Conservation (phyloP, 2,888 invertebrate genomes). For the Pheosia gnoma region DNA sequence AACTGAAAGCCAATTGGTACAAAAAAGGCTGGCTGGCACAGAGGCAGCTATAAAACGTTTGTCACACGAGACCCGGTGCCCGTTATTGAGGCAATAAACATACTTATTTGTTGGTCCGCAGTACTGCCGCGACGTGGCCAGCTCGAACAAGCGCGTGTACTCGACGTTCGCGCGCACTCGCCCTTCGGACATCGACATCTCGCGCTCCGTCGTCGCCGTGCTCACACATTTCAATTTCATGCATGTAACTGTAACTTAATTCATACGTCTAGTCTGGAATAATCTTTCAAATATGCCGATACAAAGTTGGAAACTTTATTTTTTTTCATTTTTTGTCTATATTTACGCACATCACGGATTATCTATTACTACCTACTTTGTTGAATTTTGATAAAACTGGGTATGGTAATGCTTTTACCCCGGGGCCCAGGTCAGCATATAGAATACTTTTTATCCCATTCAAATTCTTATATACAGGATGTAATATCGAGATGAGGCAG, state of each 20-base stretch:
- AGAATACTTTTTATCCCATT: no score
- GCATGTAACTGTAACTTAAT: conserved; percentile 81
- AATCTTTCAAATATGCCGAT: no score
- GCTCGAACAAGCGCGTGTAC: conserved; percentile 94
- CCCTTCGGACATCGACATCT: conserved; percentile 97
- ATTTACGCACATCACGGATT: no score
- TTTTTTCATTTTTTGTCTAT: no score
- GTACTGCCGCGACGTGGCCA: conserved; percentile 96
- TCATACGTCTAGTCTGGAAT: no score
- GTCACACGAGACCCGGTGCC: conserved; percentile 11
- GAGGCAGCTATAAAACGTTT: conserved; percentile 10
- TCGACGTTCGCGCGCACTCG: conserved; percentile 96
- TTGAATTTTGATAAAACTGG: no score
- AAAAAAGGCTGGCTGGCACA: background rate
- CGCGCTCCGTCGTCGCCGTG: conserved; percentile 95
- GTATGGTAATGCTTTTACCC: no score
- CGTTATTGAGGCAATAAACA: conserved; percentile 13
- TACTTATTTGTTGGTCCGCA: conserved; percentile 66
- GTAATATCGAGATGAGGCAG: no score
- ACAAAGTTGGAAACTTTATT: no score
- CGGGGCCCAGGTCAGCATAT: no score
- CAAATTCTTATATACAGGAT: no score
- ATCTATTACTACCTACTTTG: no score
- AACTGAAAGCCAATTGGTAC: background rate
- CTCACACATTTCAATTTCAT: conserved; percentile 95